Conservation (phyloP, 2,888 invertebrate genomes). For the Bombyx huttoni region DNA sequence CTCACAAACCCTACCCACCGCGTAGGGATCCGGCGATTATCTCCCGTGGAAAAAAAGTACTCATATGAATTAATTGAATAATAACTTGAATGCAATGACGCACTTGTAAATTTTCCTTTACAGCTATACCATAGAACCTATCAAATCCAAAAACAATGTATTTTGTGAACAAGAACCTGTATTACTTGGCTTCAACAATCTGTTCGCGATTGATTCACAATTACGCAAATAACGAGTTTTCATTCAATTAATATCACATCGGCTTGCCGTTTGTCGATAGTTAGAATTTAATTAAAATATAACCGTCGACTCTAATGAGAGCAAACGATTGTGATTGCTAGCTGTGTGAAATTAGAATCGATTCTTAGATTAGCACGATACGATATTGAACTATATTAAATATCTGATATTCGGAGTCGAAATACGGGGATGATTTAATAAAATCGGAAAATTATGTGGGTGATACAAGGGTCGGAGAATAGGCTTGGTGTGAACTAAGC, state of each 20-base stretch:
- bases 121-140: too few relatives aligned
- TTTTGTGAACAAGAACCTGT: constrained; percentile 6
- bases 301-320: neutral
- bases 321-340: neutral
- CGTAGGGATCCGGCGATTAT: too few relatives aligned
- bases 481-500: too few relatives aligned
- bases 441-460: too few relatives aligned
- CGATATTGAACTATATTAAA: constrained; percentile 6
- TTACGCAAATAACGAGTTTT: constrained; percentile 11
- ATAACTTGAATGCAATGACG: too few relatives aligned
- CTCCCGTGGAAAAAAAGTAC: too few relatives aligned
- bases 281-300: constrained; percentile 7
- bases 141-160: neutral
- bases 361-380: neutral
- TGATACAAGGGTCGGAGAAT: too few relatives aligned
- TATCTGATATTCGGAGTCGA: constrained; percentile 11
- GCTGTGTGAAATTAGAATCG: neutral
- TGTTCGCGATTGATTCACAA: constrained; percentile 14
- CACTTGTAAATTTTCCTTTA: too few relatives aligned
- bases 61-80: too few relatives aligned
- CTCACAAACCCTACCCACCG: too few relatives aligned
- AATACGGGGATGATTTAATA: constrained; percentile 7
- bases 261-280: constrained; percentile 1
- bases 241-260: constrained; percentile 18
- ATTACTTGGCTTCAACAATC: constrained; percentile 6